Evolutionary conservation across 2,113 vertebrate genomes (phyloP), one percentile per base, ranked within the genome.

Genomic region (Stegastes partitus): DNA sequence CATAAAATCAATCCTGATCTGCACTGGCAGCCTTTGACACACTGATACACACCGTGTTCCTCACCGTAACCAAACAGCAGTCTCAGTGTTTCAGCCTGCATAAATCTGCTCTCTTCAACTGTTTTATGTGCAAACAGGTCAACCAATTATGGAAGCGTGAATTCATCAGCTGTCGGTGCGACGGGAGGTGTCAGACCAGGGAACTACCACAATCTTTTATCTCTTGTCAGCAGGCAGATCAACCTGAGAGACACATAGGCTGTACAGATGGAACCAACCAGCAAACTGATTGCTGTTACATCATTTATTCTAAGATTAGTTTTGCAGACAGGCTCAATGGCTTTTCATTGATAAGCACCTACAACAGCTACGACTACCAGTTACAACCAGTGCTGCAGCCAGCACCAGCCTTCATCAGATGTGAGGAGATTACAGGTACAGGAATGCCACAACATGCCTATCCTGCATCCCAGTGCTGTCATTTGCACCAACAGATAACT

Each of bases 151-250:
- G 37, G 37, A 62, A 49, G 39, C 74, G 77, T 80, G 74, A 86
- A 89, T 87, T 76, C 77, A 83, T 89, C 76, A 83, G 84, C 91
- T 88, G 87, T 87, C 83, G 84, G 61, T 39, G 14, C 57, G 75
- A 39, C 70, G 45, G 67, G 69, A 51, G 50, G 80, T 18, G 64
- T 45, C 53, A 25, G 23, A 26, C 28, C 21, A 61, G 66, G 59
- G 51, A 73, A 59, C 66, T 23, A 56, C 28, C 37, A 5, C 42
- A 1, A 45, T 66, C 75, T 59, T 69, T 77, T 64, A 75, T 56
- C 12, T 44, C 65, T 28, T 44, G 19, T 73, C 68, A 76, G 57
- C 18, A 66, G 31, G 19, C 61, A 44, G 47, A 75, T 61, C 57
- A 15, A 11, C 42, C 55, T 47, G 22, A 1, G 44, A 50, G 15